Base-by-base conservation (phyloP, 2,113 vertebrate genomes). In the Piliocolobus tephrosceles region DNA sequence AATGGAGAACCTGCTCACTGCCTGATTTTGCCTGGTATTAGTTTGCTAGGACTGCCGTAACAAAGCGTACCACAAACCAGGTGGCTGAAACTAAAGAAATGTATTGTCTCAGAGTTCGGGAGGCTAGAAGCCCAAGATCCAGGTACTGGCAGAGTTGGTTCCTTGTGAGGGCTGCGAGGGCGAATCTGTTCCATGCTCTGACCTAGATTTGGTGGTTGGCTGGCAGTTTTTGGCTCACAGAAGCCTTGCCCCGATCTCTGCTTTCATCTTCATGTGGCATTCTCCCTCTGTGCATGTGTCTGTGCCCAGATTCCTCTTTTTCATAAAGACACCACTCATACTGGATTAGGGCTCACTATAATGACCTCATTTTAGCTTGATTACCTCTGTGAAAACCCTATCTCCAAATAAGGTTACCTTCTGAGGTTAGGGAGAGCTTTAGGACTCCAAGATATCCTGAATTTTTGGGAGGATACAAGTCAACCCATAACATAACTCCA, bases 291-390 rank as follows among this genome's bases (percentile, higher is more conserved):
- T 43, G 30, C 12, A 4, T 38, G 0, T 76, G 0, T 85, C 20
- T 16, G 35, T 86, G 52, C 88, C 35, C 58, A 58, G 0, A 78
- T 68, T 57, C 61, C 79, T 76, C 23, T 32, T 55, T 87, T 38
- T 72, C 27, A 3, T 70, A 55, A 92, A n/a, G 58, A 55, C 6
- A 23, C 10, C 30, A 5, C 8, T 78, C 43, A 6, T 55, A 0
- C 12, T 76, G 68, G 32, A n/a, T 50, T 61, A 80, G 75, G 30
- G 47, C 47, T 73, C 0, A 2, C 35, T 35, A 38, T n/a, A 16
- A 30, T n/a, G 18, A 91, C 35, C 61, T 96, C 68, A 30, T 83
- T 87, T 92, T 70, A 87, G 47, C 14, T 80, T 47, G 50, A 35
- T 55, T 64, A 58, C 58, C 38, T 73, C 45, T 68, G 2, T 86